Percentiles rank a stretch among this genome's conserved stretches.
Conservation (phyloP, 1,140 invertebrate genomes). For the Carcinoscorpius rotundicauda region DNA sequence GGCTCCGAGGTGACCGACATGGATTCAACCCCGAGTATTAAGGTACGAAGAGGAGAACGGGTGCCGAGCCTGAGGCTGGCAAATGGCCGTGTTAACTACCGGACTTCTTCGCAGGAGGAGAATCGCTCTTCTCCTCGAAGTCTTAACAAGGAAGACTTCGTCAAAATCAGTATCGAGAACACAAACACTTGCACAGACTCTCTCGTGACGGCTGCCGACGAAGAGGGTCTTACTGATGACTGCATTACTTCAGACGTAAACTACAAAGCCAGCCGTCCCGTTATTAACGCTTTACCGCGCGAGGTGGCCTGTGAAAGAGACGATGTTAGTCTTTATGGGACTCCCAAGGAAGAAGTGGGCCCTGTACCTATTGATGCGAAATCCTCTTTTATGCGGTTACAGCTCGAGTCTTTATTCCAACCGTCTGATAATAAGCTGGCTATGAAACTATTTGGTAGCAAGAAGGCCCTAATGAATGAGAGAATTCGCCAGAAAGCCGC, state of each 20-base stretch:
- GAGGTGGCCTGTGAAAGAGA: constrained; percentile 39
- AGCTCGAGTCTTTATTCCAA: constrained; percentile 87
- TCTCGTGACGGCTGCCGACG: constrained; percentile 15
- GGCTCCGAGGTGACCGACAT: constrained; percentile 14
- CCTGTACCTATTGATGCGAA: constrained; percentile 52
- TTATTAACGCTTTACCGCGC: constrained; percentile 1
- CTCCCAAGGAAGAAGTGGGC: constrained; percentile 88
- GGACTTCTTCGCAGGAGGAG: constrained; percentile 2
- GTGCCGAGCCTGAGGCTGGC: constrained; percentile 41
- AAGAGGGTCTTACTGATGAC: constrained; percentile 47
- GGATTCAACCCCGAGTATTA: neutral
- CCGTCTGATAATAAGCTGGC: constrained; percentile 92
- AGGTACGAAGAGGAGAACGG: too few relatives aligned
- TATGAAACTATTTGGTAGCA: constrained; percentile 92
- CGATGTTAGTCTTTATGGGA: constrained; percentile 93
- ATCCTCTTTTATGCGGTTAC: constrained; percentile 86
- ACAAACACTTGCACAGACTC: constrained; percentile 52
- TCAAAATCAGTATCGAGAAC: constrained; percentile 16
- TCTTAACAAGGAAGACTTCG: constrained; percentile 16
- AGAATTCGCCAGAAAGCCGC: constrained; percentile 83
- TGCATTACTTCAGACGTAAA: constrained; percentile 51
- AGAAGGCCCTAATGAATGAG: constrained; percentile 89
- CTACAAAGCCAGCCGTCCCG: constrained; percentile 28
- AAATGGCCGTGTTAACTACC: constrained; percentile 33
- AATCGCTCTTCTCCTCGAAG: constrained; percentile 34